Evolutionary conservation across 2,797 vertebrate genomes (phyloP), one percentile per base, ranked within the genome.

Genomic region (Varecia variegata): DNA sequence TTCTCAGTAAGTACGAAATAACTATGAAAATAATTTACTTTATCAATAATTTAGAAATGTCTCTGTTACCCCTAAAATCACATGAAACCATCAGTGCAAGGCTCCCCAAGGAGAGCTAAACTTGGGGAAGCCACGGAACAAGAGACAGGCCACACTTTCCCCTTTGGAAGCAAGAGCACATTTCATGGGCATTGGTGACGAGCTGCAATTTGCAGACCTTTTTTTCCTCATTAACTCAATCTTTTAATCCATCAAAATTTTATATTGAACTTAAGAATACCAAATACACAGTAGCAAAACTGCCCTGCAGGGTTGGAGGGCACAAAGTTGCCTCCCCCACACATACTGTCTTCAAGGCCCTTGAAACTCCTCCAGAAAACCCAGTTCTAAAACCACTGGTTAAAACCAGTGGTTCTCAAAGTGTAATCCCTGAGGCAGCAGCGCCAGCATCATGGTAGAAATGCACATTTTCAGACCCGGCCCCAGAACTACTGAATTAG

Each of bases 41-140:
- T 60, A 45, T 35, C 54, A 79, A 71, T 18, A 60, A 43, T 18
- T 68, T 43, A 76, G 30, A 62, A 38, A 38, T n/a, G 14, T 45
- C n/a, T 38, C 30, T 67, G 8, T 60, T 15, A 45, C 50, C 50
- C 71, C 8, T 21, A 15, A 92, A 62, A 15, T 80, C 45, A 30
- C 32, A 8, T 45, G 9, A 74, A 92, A 45, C 12, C n/a, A 10
- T 10, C 7, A 0, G 7, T 20, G 14, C 56, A 38, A 27, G n/a
- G n/a, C n/a, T n/a, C n/a, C n/a, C n/a, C n/a, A n/a, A n/a, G 12
- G 7, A 54, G 13, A 76, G 11, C 9, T 6, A 0, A 32, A 2
- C n/a, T 76, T 5, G 20, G 7, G 52, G 27, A 18, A 74, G 3
- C 1, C 47, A 11, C 3, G 13, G 6, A 3, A 3, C 17, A 3